Base-by-base conservation (phyloP, 2,113 vertebrate genomes). In the Python bivittatus region DNA sequence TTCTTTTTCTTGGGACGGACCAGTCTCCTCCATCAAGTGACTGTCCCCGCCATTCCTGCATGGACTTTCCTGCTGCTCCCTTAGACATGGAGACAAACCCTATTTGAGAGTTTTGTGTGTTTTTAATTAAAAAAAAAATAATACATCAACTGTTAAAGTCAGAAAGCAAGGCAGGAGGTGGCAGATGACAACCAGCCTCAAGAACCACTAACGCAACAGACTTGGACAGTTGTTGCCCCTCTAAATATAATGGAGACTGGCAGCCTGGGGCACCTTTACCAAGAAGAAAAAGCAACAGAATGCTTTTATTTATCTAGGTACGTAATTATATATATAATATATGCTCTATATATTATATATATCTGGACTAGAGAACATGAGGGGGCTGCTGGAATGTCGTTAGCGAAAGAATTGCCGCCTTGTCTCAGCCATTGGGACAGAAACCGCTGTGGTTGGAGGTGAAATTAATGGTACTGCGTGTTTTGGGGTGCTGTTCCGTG, bases 41-140 rank as follows among this genome's bases (percentile, higher is more conserved):
- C 99, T 99, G 98, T 99, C 98, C 95, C 97, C 93, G 92, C 95
- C 98, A 97, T 97, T 98, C 99, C 98, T 99, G 99, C 99, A 99
- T 99, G 99, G 99, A 98, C 98, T 98, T 98, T 97, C 97, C 97
- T 96, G 87, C 97, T 97, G 97, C 97, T 97, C 95, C 96, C 93
- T 95, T 97, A 97, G 96, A 97, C 95, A 97, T 96, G 96, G 96
- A 97, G 90, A 96, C 56, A 98, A 97, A 98, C 98, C 98, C 97
- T 96, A 98, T 98, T 98, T 98, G 98, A 99, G 97, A 96, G 97
- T 97, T 92, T 89, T 92, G 88, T 89, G 91, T 93, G 92, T 97
- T 98, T 97, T 97, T 96, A 94, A 97, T 94, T 93, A 95, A 94
- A 93, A 92, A 94, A 94, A 84, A 90, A 90, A 94, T 95, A 94